Evolutionary conservation across 2,113 vertebrate genomes (phyloP).

Genomic region (Apteryx owenii): DNA sequence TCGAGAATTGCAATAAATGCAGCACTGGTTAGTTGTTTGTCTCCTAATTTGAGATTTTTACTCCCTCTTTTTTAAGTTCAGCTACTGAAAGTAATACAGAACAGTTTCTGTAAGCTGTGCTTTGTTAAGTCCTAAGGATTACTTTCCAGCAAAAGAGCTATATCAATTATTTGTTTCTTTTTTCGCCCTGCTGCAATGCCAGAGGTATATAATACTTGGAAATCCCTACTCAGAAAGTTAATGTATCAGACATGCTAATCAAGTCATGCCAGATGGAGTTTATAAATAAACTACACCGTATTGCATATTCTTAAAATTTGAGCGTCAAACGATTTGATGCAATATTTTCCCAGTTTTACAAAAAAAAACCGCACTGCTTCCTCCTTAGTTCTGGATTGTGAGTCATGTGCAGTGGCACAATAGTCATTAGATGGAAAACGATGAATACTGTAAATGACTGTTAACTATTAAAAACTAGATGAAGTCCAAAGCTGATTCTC

Average conservation of each 20-base stretch:
- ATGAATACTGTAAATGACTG: not conserved
- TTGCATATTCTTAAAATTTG: not conserved
- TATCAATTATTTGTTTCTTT: not conserved
- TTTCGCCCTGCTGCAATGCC: not conserved
- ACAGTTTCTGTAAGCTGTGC: not conserved
- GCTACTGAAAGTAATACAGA: not conserved
- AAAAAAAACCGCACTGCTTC: not conserved
- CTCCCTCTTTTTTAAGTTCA: not conserved
- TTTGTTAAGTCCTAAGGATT: not conserved
- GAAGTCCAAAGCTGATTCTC: not conserved
- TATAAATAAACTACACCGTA: not conserved
- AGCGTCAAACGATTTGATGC: not conserved
- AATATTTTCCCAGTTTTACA: not conserved
- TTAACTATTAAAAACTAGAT: not conserved
- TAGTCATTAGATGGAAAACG: not conserved
- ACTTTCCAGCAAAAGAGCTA: not conserved
- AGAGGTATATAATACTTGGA: not conserved
- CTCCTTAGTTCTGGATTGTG: not conserved
- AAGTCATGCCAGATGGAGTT: constrained; percentile 17
- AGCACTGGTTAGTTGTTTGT: not conserved
- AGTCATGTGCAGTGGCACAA: not conserved
- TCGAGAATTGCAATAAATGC: not conserved
- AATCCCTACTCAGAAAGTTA: not conserved
- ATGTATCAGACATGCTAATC: constrained; percentile 21
- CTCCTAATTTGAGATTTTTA: not conserved